phyloP scores from a whole-genome alignment of 1,140 invertebrate species.

The Pogonus chalceus region DNA sequence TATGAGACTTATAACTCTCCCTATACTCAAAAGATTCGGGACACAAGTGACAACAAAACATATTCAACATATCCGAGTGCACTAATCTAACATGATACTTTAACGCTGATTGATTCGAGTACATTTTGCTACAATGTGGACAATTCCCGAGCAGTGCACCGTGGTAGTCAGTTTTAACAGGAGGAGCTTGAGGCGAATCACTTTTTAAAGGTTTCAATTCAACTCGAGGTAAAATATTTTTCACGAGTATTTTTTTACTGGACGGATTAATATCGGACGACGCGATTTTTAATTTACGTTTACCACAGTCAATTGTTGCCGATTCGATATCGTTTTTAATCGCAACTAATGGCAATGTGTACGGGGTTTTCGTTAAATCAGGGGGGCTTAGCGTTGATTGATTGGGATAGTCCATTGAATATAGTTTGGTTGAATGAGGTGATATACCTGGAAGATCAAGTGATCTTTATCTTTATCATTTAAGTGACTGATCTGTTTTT shows the following conservation, averaged over 20 bases:
- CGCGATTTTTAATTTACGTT: not conserved
- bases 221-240: not conserved
- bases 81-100: constrained; percentile 59
- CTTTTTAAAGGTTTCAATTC: not conserved
- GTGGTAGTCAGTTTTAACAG: constrained; percentile 37
- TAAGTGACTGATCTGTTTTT: not conserved
- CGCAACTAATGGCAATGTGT: not conserved
- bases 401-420: constrained; percentile 1
- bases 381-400: not conserved
- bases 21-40: constrained; percentile 51
- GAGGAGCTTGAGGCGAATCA: constrained; percentile 21
- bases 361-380: not conserved
- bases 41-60: constrained; percentile 53
- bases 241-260: not conserved
- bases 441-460: not conserved
- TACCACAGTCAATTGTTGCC: too few relatives aligned
- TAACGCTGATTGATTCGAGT: constrained; percentile 50
- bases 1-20: constrained; percentile 53
- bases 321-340: not conserved
- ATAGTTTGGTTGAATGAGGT: constrained; percentile 2
- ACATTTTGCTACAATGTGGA: constrained; percentile 50
- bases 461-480: not conserved
- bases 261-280: not conserved
- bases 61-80: constrained; percentile 53
- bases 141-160: constrained; percentile 50